Percentiles rank a stretch among this genome's conserved stretches.
Evolutionary conservation across 1,140 invertebrate genomes (phyloP).

Genomic region (Phymorhynchus buccinoides): DNA sequence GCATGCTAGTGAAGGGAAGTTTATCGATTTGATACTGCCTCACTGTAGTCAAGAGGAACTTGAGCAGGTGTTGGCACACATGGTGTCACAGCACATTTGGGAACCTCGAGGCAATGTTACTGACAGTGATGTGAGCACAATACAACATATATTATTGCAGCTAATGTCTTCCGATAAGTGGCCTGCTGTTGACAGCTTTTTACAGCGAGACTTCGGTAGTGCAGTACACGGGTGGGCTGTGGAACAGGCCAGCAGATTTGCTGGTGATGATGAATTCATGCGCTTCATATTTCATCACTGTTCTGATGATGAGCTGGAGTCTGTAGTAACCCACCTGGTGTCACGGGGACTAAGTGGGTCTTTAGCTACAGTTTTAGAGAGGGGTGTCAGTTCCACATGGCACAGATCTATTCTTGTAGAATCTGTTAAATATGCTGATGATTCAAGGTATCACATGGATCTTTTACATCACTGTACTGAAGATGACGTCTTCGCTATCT

Average conservation of each 20-base stretch:
- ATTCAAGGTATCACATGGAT: no score
- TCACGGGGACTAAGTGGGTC: neutral
- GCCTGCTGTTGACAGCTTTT: no score
- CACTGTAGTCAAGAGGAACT: neutral
- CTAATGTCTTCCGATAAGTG: neutral
- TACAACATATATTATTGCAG: no score
- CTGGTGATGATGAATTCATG: neutral
- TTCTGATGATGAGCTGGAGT: neutral
- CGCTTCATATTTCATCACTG: neutral
- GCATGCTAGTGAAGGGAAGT: neutral
- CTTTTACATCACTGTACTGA: no score
- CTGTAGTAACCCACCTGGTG: neutral
- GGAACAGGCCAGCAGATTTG: no score
- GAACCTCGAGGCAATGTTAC: neutral
- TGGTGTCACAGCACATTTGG: no score
- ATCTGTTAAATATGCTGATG: no score
- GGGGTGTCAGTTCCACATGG: neutral
- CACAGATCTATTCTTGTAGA: no score
- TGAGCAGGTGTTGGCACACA: neutral
- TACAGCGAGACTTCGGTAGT: no score
- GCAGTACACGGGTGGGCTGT: no score
- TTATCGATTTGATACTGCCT: neutral
- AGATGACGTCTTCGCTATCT: no score
- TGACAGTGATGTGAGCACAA: no score
- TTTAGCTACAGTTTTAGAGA: neutral